Conservation (phyloP, 2,888 invertebrate genomes). For the Margaritifera margaritifera region DNA sequence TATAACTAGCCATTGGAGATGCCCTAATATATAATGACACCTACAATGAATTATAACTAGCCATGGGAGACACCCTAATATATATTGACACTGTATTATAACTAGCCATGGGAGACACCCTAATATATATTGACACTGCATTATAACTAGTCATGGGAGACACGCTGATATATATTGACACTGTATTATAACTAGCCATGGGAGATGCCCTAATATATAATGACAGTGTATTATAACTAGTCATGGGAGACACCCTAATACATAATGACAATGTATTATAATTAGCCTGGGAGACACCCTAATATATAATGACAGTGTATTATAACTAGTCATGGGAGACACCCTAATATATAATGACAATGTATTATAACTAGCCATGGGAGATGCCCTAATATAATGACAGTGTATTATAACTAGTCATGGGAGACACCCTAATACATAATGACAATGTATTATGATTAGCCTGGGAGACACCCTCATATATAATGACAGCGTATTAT, state of each 20-base stretch:
- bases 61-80: neutral
- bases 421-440: neutral
- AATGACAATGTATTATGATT: neutral
- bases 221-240: neutral
- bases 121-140: conserved; percentile 26
- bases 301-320: neutral
- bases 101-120: too few relatives aligned
- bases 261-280: conserved; percentile 24
- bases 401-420: neutral
- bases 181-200: conserved; percentile 9
- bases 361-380: neutral
- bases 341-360: neutral
- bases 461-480: neutral
- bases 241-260: neutral
- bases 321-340: neutral
- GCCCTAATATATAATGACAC: neutral
- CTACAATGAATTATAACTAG: neutral
- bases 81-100: too few relatives aligned
- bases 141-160: neutral
- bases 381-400: conserved; percentile 24
- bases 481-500: neutral
- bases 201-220: neutral
- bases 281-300: neutral
- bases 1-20: neutral
- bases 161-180: neutral